Conservation (phyloP, 2,113 vertebrate genomes). For the Tyrannus savana region DNA sequence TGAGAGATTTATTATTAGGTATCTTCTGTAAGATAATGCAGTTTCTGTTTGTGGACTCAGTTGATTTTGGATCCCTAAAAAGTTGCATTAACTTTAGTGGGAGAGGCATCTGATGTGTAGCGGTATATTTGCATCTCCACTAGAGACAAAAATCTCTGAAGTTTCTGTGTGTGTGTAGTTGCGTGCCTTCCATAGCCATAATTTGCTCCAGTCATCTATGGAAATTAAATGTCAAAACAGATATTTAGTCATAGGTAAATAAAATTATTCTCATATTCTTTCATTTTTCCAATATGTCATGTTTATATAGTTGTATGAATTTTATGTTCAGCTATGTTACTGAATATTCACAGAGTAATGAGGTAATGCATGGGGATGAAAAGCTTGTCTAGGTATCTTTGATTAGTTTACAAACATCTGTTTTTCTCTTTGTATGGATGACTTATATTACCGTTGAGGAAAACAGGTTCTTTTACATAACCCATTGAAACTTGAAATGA, state of each 20-base stretch:
- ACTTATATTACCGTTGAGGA: neutral
- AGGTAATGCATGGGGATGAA: neutral
- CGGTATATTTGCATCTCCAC: neutral
- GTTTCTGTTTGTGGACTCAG: neutral
- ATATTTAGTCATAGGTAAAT: neutral
- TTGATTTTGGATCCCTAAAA: neutral
- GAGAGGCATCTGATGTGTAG: fast-evolving
- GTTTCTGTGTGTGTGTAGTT: neutral
- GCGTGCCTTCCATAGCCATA: neutral
- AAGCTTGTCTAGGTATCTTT: neutral
- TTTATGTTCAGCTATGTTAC: neutral
- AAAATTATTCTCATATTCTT: neutral
- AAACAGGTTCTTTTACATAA: neutral
- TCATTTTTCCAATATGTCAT: neutral
- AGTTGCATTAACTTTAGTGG: neutral
- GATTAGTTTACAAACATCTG: neutral
- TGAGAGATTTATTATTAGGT: neutral
- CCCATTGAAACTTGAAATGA: neutral
- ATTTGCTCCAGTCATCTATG: neutral
- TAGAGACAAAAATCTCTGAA: neutral
- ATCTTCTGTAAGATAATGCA: neutral
- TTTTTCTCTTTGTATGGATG: neutral
- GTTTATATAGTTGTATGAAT: neutral
- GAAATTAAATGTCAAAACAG: neutral
- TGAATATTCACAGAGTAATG: neutral